Conservation (phyloP, 1,140 invertebrate genomes). For the Caenorhabditis elegans region WBcel235 BX284606.5:14497501-14498000, state of each 20-base stretch:
- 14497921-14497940: conserved; percentile 93
- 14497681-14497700: too few species aligned
- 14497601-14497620: too few species aligned
- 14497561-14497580: too few species aligned
- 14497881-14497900: conserved; percentile 83
- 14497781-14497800: conserved; percentile 72
- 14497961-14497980: conserved; percentile 91
- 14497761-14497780: neutral
- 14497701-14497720: too few species aligned
- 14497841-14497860: conserved; percentile 70
- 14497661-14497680: too few species aligned
- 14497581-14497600: too few species aligned
- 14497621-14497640: too few species aligned
- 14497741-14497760: neutral
- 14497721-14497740: too few species aligned
- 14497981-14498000: conserved; percentile 97
- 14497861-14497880: neutral
- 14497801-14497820: conserved; percentile 95
- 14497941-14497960: conserved; percentile 90
- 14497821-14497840: conserved; percentile 98
- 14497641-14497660: too few species aligned
- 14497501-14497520: too few species aligned
- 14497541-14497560: too few species aligned
- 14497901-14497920: conserved; percentile 92
- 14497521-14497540: too few species aligned